Evolutionary conservation across 1,140 invertebrate species (phyloP), one percentile per base, ranked within the genome.

Genomic region (Lepidurus packardi): DNA sequence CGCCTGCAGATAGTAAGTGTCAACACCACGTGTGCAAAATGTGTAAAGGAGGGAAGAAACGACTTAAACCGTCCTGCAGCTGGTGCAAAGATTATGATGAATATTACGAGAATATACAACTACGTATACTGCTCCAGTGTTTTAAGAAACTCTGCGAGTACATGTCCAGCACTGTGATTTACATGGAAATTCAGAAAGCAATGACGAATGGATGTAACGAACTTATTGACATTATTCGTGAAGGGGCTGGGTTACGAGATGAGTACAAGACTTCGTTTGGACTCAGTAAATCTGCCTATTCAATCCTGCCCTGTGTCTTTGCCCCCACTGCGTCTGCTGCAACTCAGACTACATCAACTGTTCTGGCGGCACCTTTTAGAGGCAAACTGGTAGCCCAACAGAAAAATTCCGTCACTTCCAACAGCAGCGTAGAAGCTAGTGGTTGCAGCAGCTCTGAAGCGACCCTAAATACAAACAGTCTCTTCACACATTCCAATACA

Each of bases 71-170:
- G 1, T 89, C 90, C 0, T 96, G 94, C 83, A 88, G 89, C 79
- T 93, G 91, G 89, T 97, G 94, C 85, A 92, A 92, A 84, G 92
- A 94, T 82, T 93, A 93, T 82, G 89, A 89, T 16, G 90, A 91
- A 80, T 96, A 95, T 84, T 86, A 89, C 25, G 93, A 95, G 84
- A 95, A 96, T 85, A 90, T 91, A 79, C 90, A 92, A 80, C 85
- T 96, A 82, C 87, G 92, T 77, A 91, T 93, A 82, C 85, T 95
- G 25, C 84, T 96, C 76, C 91, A 94, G 82, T 94, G 94, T 86
- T 97, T 95, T 83, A 94, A 94, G 85, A 93, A 93, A 81, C 86
- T 96, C 11, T 96, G 94, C 87, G 88, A 91, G 82, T 94, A 93
- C 85, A 86, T 96, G 78, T 89, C 90, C 77, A 89, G 88, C 78